Base-by-base conservation (phyloP, 2,888 invertebrate species). In the Meandrusa payeni region DNA sequence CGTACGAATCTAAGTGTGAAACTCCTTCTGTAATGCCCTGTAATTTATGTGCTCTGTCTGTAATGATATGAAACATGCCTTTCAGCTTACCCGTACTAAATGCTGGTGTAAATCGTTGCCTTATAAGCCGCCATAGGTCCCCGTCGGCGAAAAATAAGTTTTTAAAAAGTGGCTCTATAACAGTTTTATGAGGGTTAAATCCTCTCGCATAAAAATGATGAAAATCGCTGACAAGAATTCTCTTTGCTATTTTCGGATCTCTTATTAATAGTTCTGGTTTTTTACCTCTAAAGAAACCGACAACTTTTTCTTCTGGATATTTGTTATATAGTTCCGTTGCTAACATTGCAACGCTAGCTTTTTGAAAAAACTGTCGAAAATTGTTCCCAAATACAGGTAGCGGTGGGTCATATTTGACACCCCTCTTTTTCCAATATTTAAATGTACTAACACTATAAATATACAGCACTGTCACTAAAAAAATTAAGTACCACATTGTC, bases 111-210 rank as follows among this genome's bases (percentile, higher is more conserved):
- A 86, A 77, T 39, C 80, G 63, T 34, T 82, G 77, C 47, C 86
- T 64, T 7, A 83, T 63, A 32, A 82, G 59, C 6, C 66, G 69
- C 86, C 86, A 86, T 26, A 74, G 50, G 45, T 85, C 85, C 3
- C 85, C 83, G 37, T 83, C 85, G 28, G 74, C 76, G 41, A 80
- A 76, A 47, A 85, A 85, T 39, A 86, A 54, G 51, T 85, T 86
- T 51, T 65, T 75, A 22, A 82, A 20, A 39, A 86, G 54, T 0
- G 81, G 83, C 52, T 86, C 83, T 2, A 75, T 61, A 2, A 72
- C 73, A 17, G 59, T 75, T 50, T 71, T 76, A 34, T 82, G 70
- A 0, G 75, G 13, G 15, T 15, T 62, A 3, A 83, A 47, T 2
- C 81, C 82, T 65, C 83, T 71, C 5, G 72, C 63, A 48, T 77